Evolutionary conservation across 2,113 vertebrate species (phyloP).

Genomic region (Centropristis striata): DNA sequence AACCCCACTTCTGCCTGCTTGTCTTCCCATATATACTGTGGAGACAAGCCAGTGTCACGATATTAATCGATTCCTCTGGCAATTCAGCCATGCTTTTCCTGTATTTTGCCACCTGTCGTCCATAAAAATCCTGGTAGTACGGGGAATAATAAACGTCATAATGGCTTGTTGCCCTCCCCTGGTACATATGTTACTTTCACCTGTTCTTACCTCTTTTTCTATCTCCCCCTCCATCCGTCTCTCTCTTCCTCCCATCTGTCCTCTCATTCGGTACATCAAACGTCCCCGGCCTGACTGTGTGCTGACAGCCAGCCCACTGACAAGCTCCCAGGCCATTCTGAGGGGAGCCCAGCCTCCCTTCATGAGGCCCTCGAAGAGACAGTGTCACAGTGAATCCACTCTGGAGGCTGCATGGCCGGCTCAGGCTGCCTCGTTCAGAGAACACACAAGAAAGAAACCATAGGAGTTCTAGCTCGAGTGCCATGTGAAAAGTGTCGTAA

Average conservation of each 20-base stretch:
- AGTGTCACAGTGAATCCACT: slow-evolving; percentile 77
- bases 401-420: slow-evolving; percentile 53
- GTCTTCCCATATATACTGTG: slow-evolving; percentile 10
- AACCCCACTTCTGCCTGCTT: slow-evolving; percentile 30
- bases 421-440: slow-evolving; percentile 46
- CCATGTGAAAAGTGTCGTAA: slow-evolving; percentile 12
- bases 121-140: slow-evolving; percentile 2
- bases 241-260: slow-evolving; percentile 58
- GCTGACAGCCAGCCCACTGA: slow-evolving; percentile 79
- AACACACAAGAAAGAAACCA: slow-evolving; percentile 49
- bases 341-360: slow-evolving; percentile 63
- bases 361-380: slow-evolving; percentile 73
- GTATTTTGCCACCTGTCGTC: slow-evolving; percentile 22
- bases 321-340: slow-evolving; percentile 76
- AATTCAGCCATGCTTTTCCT: slow-evolving; percentile 1
- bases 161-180: slow-evolving; percentile 13
- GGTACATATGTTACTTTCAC: slow-evolving; percentile 56
- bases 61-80: slow-evolving; percentile 36
- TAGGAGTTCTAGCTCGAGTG: slow-evolving; percentile 28
- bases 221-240: slow-evolving; percentile 33
- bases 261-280: slow-evolving; percentile 68
- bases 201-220: slow-evolving; percentile 45
- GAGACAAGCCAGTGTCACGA: slow-evolving; percentile 12
- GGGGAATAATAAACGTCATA: slow-evolving; percentile 20
- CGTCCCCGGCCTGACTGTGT: slow-evolving; percentile 57